Evolutionary conservation across 2,113 vertebrate species (phyloP).

Genomic region (Dolichallabes microphthalmus): DNA sequence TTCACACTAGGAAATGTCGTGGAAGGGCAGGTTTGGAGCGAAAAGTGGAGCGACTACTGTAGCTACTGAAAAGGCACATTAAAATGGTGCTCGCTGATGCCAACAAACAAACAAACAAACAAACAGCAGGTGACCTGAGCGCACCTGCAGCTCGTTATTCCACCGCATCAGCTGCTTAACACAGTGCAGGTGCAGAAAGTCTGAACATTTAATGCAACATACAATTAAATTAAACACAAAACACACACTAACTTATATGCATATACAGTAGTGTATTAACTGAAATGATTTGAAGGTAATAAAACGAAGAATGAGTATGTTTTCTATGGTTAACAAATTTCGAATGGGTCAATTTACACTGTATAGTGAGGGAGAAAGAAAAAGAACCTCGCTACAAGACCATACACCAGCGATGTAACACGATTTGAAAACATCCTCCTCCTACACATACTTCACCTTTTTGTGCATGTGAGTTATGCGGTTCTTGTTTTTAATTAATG

Average conservation of each 20-base stretch:
- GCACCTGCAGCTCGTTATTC: conserved; percentile 87
- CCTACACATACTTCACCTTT: conserved; percentile 28
- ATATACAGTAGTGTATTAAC: background rate
- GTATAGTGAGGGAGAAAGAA: background rate
- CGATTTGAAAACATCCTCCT: background rate
- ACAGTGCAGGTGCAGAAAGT: conserved; percentile 80
- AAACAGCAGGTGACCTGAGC: conserved; percentile 66
- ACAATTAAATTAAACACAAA: background rate
- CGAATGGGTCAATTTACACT: background rate
- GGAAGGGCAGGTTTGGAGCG: conserved; percentile 5
- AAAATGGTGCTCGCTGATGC: conserved; percentile 40
- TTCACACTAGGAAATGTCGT: conserved; percentile 18
- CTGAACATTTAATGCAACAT: background rate
- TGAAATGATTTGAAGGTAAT: background rate
- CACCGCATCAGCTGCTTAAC: conserved; percentile 75
- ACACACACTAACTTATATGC: background rate
- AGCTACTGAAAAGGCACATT: background rate
- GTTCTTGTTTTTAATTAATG: conserved; percentile 28
- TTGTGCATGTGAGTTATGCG: background rate
- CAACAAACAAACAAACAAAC: conserved; percentile 61
- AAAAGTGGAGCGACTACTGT: conserved; percentile 28
- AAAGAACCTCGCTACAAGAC: background rate
- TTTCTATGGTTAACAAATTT: background rate
- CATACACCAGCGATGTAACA: background rate
- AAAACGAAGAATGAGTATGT: background rate